phyloP scores from a whole-genome alignment of 2,888 invertebrate genomes.

The Meloe dianella region DNA sequence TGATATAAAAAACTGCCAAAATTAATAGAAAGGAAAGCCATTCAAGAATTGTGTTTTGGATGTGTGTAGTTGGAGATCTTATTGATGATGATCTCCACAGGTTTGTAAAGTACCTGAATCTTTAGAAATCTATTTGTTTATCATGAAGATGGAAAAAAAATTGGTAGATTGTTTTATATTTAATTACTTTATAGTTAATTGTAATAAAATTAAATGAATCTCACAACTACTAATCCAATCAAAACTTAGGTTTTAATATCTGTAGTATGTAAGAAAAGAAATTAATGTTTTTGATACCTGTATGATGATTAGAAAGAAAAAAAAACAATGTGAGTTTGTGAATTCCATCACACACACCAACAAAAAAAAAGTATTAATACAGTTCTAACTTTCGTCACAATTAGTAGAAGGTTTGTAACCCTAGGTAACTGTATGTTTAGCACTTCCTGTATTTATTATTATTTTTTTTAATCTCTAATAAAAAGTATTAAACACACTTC shows the following conservation, averaged over 20 bases:
- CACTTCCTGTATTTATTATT: conserved; percentile 45
- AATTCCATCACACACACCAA: conserved; percentile 16
- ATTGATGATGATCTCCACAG: conserved; percentile 32
- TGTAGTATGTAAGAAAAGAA: not conserved
- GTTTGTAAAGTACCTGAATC: conserved; percentile 46
- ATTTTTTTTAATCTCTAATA: conserved; percentile 47
- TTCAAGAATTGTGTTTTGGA: conserved; percentile 1
- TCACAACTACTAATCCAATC: conserved; percentile 41
- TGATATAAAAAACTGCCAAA: conserved; percentile 30
- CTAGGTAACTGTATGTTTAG: conserved; percentile 44
- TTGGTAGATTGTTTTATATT: conserved; percentile 7
- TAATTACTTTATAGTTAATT: conserved; percentile 27
- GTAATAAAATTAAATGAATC: conserved; percentile 39
- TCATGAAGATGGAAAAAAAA: conserved; percentile 21
- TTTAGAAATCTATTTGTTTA: conserved; percentile 24
- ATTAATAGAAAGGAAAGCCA: not conserved
- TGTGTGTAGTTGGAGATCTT: not conserved
- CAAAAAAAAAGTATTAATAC: conserved; percentile 23
- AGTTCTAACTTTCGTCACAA: conserved; percentile 23
- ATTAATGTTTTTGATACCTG: conserved; percentile 19
- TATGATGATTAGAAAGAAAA: not conserved
- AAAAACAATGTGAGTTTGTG: conserved; percentile 4
- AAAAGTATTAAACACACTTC: conserved; percentile 31
- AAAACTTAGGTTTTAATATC: conserved; percentile 17
- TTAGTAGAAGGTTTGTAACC: conserved; percentile 27